Conservation (phyloP, 2,888 invertebrate species). For the Epinotia bilunana region DNA sequence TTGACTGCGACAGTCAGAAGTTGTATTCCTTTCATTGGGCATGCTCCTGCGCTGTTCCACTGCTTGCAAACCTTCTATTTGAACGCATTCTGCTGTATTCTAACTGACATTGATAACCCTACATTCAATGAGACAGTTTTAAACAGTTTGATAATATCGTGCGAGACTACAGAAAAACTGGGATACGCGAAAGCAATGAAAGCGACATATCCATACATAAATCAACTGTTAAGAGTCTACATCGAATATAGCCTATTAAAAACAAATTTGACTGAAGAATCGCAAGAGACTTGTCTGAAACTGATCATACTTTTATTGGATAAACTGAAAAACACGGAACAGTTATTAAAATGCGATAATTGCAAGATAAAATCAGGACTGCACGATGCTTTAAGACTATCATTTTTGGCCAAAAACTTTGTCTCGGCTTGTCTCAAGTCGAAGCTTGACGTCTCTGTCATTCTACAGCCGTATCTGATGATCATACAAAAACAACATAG, state of each 20-base stretch:
- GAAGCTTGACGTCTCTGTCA: conserved; percentile 52
- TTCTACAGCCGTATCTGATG: conserved; percentile 52
- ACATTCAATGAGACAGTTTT: conserved; percentile 58
- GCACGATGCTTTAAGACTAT: conserved; percentile 69
- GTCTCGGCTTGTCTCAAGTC: conserved; percentile 55
- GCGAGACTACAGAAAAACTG: conserved; percentile 62
- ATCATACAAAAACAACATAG: conserved; percentile 61
- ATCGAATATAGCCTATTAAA: conserved; percentile 59
- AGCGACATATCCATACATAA: conserved; percentile 66
- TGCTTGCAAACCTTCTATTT: conserved; percentile 69
- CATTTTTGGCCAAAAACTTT: conserved; percentile 65
- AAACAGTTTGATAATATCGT: conserved; percentile 57
- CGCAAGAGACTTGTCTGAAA: conserved; percentile 60
- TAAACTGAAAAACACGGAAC: conserved; percentile 58
- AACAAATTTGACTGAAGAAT: conserved; percentile 50
- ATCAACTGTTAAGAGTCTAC: conserved; percentile 66
- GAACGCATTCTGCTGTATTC: conserved; percentile 64
- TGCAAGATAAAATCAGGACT: conserved; percentile 64
- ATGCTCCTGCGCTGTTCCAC: conserved; percentile 61
- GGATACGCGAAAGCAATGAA: conserved; percentile 59
- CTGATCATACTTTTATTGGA: conserved; percentile 61
- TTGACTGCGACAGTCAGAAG: conserved; percentile 55
- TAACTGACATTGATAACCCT: conserved; percentile 53
- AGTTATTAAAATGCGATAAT: conserved; percentile 70
- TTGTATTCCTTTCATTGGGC: conserved; percentile 59